Base-by-base conservation (phyloP, 2,888 invertebrate genomes). In the Zonitis immaculata region DNA sequence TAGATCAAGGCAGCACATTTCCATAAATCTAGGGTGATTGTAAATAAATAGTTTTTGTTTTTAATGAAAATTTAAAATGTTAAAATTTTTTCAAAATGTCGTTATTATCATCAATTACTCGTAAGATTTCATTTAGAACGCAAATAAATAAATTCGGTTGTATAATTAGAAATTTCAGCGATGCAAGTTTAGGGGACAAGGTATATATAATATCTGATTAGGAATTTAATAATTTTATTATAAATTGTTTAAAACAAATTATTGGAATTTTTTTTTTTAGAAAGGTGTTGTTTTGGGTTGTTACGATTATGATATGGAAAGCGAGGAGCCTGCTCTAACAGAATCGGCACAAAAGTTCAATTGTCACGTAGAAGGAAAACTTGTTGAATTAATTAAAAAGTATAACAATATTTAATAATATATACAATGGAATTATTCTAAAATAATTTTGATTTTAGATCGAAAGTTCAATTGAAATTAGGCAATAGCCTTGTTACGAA, bases 211-310 rank as follows among this genome's bases (percentile, higher is more conserved):
- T n/a, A n/a, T n/a, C n/a, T n/a, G n/a, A n/a, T n/a, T n/a, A n/a
- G n/a, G n/a, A n/a, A n/a, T n/a, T n/a, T n/a, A n/a, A n/a, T n/a
- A n/a, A n/a, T n/a, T n/a, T n/a, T n/a, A n/a, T n/a, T n/a, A n/a
- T n/a, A n/a, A n/a, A n/a, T n/a, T n/a, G n/a, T n/a, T n/a, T n/a
- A n/a, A n/a, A n/a, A n/a, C n/a, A n/a, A n/a, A n/a, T n/a, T n/a
- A n/a, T n/a, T n/a, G n/a, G n/a, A n/a, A n/a, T n/a, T n/a, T n/a
- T n/a, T 35, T 35, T 18, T 66, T 64, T 22, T 69, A 82, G 81
- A 80, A 78, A 73, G 80, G 81, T 1, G 63, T 81, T n/a, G 80
- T 83, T 49, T 64, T 83, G 47, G 81, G 82, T 0, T 77, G 80
- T 12, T 82, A 80, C 66, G 77, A 80, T 59, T 69, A 69, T 7